Evolutionary conservation across 2,113 vertebrate genomes (phyloP), one percentile per base, ranked within the genome.

Genomic region (Carassius auratus): DNA sequence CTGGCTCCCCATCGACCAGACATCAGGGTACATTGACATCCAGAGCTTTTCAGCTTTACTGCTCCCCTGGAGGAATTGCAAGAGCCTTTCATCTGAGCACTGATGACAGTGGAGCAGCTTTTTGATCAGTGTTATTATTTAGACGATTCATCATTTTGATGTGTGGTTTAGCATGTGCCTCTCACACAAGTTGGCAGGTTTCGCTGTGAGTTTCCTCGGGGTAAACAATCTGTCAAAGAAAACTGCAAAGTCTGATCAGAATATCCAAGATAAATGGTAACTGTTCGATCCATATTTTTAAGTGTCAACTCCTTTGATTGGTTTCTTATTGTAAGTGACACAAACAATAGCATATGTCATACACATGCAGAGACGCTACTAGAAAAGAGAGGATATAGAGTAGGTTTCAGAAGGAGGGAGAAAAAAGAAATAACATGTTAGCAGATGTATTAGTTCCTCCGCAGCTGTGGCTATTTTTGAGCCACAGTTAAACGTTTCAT

Each of bases 1-100:
- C 23, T 50, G 68, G 48, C 83, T 86, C 83, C 76, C 64, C 33
- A 57, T 85, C 74, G 86, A 77, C 87, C 85, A 86, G 73, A 86
- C 78, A 48, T 87, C 81, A 74, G 62, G 68, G 64, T 21, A 81
- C 21, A 45, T 33, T 80, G 87, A 87, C 85, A 90, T 57, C 78
- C 76, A 26, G n/a, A 76, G 52, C 68, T 19, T 42, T 68, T 84
- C 59, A 76, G 42, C 77, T 73, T 86, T 75, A 38, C 71, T 61
- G 52, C 83, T 80, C 71, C 73, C 33, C 76, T 45, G 64, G 57
- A 82, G 84, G 62, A 73, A 66, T 74, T 8, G 26, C 17, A 17
- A 13, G 52, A 84, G 57, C 48, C 71, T 85, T 87, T 83, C 36
- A 75, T 66, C 45, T 12, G 45, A 48, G 45, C 2, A 48, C 76